A percentile compares a stretch with the other conserved stretches of the same genome.
Conservation (phyloP, 2,797 vertebrate species). For the Emys orbicularis region DNA sequence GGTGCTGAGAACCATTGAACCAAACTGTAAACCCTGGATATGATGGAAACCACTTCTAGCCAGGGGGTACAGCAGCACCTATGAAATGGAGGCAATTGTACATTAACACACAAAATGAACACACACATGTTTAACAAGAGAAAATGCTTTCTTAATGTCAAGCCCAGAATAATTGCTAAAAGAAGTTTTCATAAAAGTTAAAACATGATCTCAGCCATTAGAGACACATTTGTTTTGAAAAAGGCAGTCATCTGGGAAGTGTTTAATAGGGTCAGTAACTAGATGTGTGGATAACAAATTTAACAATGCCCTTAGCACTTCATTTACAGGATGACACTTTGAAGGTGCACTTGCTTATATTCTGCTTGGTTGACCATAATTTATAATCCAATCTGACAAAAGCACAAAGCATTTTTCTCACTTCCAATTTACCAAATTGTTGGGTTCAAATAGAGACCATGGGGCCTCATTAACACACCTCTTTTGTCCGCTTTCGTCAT, state of each 20-base stretch:
- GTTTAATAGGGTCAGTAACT: constrained; percentile 63
- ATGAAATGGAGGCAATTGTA: not conserved
- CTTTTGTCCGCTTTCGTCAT: not conserved
- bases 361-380: not conserved
- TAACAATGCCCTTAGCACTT: constrained; percentile 36
- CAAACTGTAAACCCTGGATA: too few species aligned
- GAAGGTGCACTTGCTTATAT: not conserved
- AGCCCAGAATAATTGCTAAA: not conserved
- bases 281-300: constrained; percentile 71
- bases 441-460: constrained; percentile 44
- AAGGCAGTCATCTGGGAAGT: constrained; percentile 33
- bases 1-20: too few species aligned
- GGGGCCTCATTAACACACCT: constrained; percentile 59
- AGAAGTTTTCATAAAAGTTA: constrained; percentile 46
- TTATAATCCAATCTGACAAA: not conserved
- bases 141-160: not conserved
- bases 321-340: constrained; percentile 45
- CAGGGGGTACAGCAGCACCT: too few species aligned
- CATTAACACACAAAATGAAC: not conserved
- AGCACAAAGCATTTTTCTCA: not conserved
- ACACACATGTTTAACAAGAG: not conserved
- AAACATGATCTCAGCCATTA: constrained; percentile 35
- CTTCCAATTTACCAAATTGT: constrained; percentile 42
- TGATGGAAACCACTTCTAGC: too few species aligned
- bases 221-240: constrained; percentile 52